Evolutionary conservation across 1,140 invertebrate genomes (phyloP), one percentile per base, ranked within the genome.

Genomic region (Tetramorium parvispinum): DNA sequence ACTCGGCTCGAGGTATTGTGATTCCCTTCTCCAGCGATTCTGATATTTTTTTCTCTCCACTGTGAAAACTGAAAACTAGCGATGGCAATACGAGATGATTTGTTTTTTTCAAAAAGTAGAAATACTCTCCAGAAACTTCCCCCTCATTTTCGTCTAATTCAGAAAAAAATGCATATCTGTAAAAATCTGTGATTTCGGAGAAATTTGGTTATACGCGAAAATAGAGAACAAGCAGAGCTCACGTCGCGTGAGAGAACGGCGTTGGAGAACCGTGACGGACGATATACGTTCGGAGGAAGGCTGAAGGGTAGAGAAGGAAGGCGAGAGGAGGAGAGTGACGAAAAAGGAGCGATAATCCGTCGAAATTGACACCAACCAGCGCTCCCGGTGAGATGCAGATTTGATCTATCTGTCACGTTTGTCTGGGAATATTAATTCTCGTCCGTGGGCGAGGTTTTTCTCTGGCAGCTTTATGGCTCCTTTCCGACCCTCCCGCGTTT

Each of bases 371-470:
- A 94, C 93, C 90, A 65, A 87, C 63, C 83, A 79, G 85, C 68
- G 90, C 89, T 92, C 91, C 92, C 91, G 92, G 91, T 92, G 93
- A 93, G 90, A 94, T 94, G 93, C 94, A 95, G 93, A 94, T 94
- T 95, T 94, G 93, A 95, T 94, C 92, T 93, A 92, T 94, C 94
- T 94, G 94, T 95, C 94, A 95, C 89, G 92, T 93, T 94, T 94
- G 93, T 94, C 93, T 92, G 91, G 55, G 92, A 94, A 94, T 94
- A 95, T 94, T 95, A 94, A 95, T 94, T 95, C 92, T 92, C 89
- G 86, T 88, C 66, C 88, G 83, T 55, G 83, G 81, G 75, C 63
- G 73, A 82, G 81, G 57, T 66, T 91, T 91, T 93, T 92, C 85
- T 77, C 46, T 51, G 77, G 71, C 78, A 87, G 65, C 86, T 92